Conservation (phyloP, 2,888 invertebrate species). For the Coleophora flavipennella region DNA sequence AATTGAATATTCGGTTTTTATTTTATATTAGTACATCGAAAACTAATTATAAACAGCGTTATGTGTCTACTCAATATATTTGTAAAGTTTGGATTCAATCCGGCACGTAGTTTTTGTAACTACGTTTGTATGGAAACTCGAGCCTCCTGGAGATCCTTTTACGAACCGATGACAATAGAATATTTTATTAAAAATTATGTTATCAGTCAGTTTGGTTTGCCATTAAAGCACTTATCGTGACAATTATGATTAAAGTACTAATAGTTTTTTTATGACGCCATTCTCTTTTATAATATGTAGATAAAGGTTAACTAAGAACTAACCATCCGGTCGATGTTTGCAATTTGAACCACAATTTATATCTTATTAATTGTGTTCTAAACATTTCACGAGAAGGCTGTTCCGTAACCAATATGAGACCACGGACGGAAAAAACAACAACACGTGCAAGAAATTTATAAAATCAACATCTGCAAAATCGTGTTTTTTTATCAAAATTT, state of each 20-base stretch:
- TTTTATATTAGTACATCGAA: no score
- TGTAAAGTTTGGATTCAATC: no score
- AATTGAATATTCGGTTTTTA: no score
- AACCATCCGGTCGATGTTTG: constrained; percentile 30
- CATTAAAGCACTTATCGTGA: no score
- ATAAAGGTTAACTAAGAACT: constrained; percentile 18
- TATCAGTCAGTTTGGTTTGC: no score
- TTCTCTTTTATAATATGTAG: background rate
- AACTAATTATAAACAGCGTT: no score
- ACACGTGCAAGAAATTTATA: constrained; percentile 70
- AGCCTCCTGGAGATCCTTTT: background rate
- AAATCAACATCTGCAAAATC: constrained; percentile 70
- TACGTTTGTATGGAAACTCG: no score
- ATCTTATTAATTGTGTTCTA: constrained; percentile 39
- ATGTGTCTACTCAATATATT: no score
- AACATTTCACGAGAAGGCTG: constrained; percentile 36
- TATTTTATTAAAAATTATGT: no score
- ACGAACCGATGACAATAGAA: no score
- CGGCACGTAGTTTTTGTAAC: no score
- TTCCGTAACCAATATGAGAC: constrained; percentile 38
- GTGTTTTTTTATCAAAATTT: constrained; percentile 54
- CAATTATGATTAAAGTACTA: no score
- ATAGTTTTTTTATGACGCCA: background rate
- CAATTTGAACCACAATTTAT: constrained; percentile 33
- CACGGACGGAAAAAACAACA: constrained; percentile 32